Evolutionary conservation across 2,888 invertebrate species (phyloP).

Genomic region (Machimus rusticus): DNA sequence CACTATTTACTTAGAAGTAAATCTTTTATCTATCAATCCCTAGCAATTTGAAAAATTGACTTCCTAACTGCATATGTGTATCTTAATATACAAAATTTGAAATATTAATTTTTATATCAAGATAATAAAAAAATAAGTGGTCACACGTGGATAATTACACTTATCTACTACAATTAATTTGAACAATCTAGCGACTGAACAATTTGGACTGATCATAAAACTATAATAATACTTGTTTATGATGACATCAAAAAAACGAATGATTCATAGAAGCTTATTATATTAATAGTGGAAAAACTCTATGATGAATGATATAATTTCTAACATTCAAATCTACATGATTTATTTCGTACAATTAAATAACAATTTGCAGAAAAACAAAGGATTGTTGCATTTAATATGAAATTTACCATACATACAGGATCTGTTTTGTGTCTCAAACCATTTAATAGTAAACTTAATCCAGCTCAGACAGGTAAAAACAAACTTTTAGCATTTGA

Average conservation of each 20-base stretch:
- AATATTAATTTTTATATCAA: background rate
- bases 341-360: no score
- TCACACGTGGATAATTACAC: background rate
- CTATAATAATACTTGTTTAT: background rate
- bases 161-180: background rate
- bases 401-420: background rate
- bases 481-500: background rate
- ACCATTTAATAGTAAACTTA: background rate
- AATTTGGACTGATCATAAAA: background rate
- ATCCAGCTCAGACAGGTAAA: background rate
- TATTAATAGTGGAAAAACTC: no score
- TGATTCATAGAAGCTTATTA: background rate
- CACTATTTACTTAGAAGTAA: no score
- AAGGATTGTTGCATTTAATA: no score
- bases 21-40: no score
- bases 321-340: no score
- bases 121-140: background rate
- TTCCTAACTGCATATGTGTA: background rate
- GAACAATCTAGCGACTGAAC: background rate
- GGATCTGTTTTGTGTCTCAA: background rate
- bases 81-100: background rate
- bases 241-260: background rate
- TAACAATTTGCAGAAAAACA: no score
- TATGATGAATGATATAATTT: no score
- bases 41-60: background rate